phyloP scores from a whole-genome alignment of 1,140 invertebrate species.

The Sinonovacula constricta region DNA sequence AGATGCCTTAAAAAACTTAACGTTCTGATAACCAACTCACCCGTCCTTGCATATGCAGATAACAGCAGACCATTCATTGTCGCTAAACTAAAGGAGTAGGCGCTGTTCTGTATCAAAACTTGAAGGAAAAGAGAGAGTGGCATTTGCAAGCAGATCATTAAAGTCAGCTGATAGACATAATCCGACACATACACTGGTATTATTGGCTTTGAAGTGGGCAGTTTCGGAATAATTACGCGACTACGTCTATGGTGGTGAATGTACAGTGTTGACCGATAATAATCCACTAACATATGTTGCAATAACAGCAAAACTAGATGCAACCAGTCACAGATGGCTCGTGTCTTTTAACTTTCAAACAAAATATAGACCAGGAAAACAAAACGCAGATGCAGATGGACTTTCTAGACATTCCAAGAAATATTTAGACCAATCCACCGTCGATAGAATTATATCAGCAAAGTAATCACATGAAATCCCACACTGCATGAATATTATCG shows the following conservation, averaged over 20 bases:
- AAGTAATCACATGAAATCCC: background rate
- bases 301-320: conserved; percentile 25
- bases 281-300: conserved; percentile 4
- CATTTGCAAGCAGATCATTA: background rate
- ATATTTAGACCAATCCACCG: background rate
- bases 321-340: conserved; percentile 7
- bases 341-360: conserved; percentile 8
- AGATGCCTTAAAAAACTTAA: background rate
- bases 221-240: conserved; percentile 14
- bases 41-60: background rate
- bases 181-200: background rate
- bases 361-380: conserved; percentile 3
- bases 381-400: conserved; percentile 10
- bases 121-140: background rate
- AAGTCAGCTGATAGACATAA: background rate
- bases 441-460: background rate
- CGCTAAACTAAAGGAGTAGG: background rate
- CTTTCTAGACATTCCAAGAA: background rate
- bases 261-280: background rate
- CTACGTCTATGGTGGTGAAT: background rate
- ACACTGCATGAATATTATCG: background rate
- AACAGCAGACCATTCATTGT: background rate
- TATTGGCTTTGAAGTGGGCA: background rate
- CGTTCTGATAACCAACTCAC: background rate
- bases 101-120: background rate